Percentiles rank a stretch among this genome's conserved stretches.
Conservation (phyloP, 2,888 invertebrate species). For the Rutpela maculata region DNA sequence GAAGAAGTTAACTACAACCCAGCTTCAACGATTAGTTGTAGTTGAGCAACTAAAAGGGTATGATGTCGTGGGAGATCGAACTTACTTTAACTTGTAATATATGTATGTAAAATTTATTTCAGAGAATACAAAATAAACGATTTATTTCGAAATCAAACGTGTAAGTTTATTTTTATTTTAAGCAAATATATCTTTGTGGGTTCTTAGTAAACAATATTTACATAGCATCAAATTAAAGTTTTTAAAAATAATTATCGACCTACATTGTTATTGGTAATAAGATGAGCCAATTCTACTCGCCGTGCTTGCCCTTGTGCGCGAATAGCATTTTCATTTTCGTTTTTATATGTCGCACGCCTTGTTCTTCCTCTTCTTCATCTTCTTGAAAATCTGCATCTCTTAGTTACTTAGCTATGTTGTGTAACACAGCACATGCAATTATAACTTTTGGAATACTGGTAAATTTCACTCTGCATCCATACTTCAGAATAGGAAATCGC, state of each 20-base stretch:
- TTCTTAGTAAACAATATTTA: slow-evolving; percentile 34
- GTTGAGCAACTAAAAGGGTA: slow-evolving; percentile 3
- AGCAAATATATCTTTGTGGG: slow-evolving; percentile 24
- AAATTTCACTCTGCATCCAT: slow-evolving; percentile 21
- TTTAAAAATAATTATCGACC: slow-evolving; percentile 31
- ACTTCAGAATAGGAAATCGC: slow-evolving; percentile 33
- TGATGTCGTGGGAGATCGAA: not conserved
- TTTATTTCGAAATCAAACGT: not conserved
- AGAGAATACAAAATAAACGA: slow-evolving; percentile 4
- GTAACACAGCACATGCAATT: too few relatives aligned
- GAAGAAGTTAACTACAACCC: not conserved
- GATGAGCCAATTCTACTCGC: slow-evolving; percentile 20
- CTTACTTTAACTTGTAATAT: slow-evolving; percentile 8
- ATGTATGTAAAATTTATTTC: not conserved
- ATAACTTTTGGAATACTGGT: slow-evolving; percentile 17
- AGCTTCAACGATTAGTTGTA: not conserved
- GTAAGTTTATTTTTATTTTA: slow-evolving; percentile 27
- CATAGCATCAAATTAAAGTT: slow-evolving; percentile 19
- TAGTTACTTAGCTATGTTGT: slow-evolving; percentile 29
- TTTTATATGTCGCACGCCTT: slow-evolving; percentile 4
- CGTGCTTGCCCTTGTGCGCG: slow-evolving; percentile 4
- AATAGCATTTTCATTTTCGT: not conserved
- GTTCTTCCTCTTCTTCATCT: slow-evolving; percentile 22
- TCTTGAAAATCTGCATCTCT: slow-evolving; percentile 23
- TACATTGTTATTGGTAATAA: slow-evolving; percentile 35